Conservation (phyloP, 2,797 vertebrate genomes). For the Alectoris magna region DNA sequence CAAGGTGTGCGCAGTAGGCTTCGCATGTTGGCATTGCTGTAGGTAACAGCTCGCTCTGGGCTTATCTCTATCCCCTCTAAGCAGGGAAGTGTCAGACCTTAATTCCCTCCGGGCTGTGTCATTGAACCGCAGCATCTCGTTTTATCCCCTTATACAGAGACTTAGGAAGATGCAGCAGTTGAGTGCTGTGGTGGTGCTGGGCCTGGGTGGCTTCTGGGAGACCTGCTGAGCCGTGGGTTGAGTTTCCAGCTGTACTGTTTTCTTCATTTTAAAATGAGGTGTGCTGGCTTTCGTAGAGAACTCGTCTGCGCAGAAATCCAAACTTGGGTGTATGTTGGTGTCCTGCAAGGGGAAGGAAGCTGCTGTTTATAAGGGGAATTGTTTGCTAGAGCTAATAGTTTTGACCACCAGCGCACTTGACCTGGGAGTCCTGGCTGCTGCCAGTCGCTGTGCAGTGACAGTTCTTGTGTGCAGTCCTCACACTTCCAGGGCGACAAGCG, state of each 20-base stretch:
- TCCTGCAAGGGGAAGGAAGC: background rate
- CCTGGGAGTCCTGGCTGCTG: background rate
- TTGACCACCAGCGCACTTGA: background rate
- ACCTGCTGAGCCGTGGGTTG: background rate
- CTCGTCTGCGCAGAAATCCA: background rate
- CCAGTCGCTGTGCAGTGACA: background rate
- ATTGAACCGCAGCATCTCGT: conserved; percentile 55
- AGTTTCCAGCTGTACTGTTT: background rate
- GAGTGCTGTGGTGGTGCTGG: background rate
- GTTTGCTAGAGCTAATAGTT: background rate
- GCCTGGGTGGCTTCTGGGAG: background rate
- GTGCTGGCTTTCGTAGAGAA: background rate
- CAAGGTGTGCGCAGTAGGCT: background rate
- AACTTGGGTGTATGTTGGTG: background rate
- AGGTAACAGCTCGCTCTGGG: conserved; percentile 14
- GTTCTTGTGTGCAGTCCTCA: background rate
- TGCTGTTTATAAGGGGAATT: background rate
- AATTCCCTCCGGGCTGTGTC: conserved; percentile 54
- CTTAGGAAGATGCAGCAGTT: background rate
- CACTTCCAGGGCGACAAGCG: background rate
- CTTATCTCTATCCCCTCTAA: conserved; percentile 57
- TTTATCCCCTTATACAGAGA: conserved; percentile 59
- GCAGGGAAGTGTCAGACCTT: conserved; percentile 55
- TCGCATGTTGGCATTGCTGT: background rate
- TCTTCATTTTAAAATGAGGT: background rate